Evolutionary conservation across 2,888 invertebrate genomes (phyloP).

Genomic region (Dasysyrphus tricinctus): DNA sequence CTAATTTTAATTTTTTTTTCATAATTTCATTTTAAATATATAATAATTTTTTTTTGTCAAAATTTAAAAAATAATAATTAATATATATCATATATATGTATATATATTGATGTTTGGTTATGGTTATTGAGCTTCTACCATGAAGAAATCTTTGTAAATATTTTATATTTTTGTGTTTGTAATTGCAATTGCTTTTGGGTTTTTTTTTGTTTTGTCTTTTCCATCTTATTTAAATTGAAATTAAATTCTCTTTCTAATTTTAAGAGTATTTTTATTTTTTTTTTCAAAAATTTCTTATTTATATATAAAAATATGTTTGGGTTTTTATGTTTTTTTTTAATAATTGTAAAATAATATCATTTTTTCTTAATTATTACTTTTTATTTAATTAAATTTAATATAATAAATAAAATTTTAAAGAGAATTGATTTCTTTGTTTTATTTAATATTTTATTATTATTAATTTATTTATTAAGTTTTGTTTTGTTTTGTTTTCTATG

Average conservation of each 20-base stretch:
- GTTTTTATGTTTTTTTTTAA: neutral
- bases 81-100: constrained; percentile 39
- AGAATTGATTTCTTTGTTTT: constrained; percentile 44
- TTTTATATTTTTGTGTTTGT: constrained; percentile 40
- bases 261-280: constrained; percentile 30
- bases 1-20: constrained; percentile 25
- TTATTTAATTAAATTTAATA: constrained; percentile 54
- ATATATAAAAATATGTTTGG: constrained; percentile 61
- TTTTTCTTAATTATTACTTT: constrained; percentile 41
- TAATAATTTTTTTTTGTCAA: constrained; percentile 27
- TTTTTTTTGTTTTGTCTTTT: constrained; percentile 32
- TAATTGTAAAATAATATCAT: constrained; percentile 69
- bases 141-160: constrained; percentile 71
- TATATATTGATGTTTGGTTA: constrained; percentile 14
- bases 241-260: constrained; percentile 43
- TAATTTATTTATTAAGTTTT: constrained; percentile 65
- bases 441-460: constrained; percentile 19
- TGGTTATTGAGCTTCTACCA: constrained; percentile 56
- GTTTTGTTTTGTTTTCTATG: constrained; percentile 52
- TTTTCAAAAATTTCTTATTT: constrained; percentile 30
- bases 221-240: constrained; percentile 12
- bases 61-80: constrained; percentile 49
- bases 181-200: constrained; percentile 72
- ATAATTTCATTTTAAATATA: constrained; percentile 4
- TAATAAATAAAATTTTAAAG: constrained; percentile 40